These are phyloP conservation scores for Lathamus discolor DNA, from an alignment of 2,113 vertebrate genomes.

Conservation along the genomic window DNA sequence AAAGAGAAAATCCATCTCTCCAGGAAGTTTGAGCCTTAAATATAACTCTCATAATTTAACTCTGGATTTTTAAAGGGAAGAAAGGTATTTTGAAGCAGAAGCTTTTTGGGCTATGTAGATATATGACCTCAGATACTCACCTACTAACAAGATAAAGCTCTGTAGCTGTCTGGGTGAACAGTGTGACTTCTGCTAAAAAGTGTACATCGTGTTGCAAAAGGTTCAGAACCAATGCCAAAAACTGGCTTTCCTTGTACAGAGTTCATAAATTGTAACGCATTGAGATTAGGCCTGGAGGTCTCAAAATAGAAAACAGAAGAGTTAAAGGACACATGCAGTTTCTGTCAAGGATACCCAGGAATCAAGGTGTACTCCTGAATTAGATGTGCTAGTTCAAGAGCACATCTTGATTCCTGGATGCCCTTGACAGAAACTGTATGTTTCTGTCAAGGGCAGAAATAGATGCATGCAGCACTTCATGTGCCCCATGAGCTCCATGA, in stretches of 20 bases:
- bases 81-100: neutral
- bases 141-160: neutral
- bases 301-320: neutral
- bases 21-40: slow-evolving; percentile 65
- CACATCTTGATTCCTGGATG: neutral
- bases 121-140: neutral
- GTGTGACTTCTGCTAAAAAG: neutral
- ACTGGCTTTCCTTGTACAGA: neutral
- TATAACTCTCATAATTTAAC: slow-evolving; percentile 57
- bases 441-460: neutral
- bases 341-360: neutral
- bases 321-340: neutral
- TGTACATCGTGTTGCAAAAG: neutral
- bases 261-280: neutral
- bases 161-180: neutral
- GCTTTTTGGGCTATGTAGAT: neutral
- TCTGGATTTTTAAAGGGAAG: slow-evolving; percentile 27
- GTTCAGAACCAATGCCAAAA: neutral
- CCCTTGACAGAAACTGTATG: neutral
- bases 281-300: neutral
- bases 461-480: neutral
- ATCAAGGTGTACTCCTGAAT: neutral
- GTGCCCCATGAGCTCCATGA: neutral
- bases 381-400: neutral
- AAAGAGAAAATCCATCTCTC: slow-evolving; percentile 55